Evolutionary conservation across 2,797 vertebrate species (phyloP), one percentile per base, ranked within the genome.

Genomic region (Enteromius mattozi): DNA sequence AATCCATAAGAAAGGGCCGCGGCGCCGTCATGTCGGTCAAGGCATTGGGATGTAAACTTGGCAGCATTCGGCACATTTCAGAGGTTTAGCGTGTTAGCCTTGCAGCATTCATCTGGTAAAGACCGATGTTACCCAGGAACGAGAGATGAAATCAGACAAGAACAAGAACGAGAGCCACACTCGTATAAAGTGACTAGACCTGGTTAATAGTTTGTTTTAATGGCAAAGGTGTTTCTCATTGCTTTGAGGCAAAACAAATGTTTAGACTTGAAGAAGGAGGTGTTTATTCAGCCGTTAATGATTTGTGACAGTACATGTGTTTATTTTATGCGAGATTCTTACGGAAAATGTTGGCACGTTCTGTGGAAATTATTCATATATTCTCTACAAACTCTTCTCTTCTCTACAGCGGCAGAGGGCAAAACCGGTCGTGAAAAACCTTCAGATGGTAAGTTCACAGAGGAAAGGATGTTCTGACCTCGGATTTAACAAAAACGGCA

Each of bases 351-450:
- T 47, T 66, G 45, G 59, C 59, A 37, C 5, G 2, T 40, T 69
- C 49, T 70, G 8, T 66, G 30, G n/a, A 61, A 66, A 27, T 56
- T 68, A 27, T 56, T 68, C 19, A 2, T 68, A 12, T n/a, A n/a
- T 56, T 56, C 54, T n/a, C 54, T 71, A 49, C 40, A 24, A 47
- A 65, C 27, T 74, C 24, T 35, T 89, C 56, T 92, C 27, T 81
- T 0, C 87, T 97, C 0, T 92, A 96, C 91, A 99, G 98, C 94
- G 97, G 93, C 97, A 96, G 86, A 98, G 96, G 96, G 98, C 98
- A 87, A 94, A 95, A 75, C 95, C 94, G 2, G 93, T 94, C 74
- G 89, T 95, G 84, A 95, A 95, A 37, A 84, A 90, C 96, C 94
- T 54, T 95, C 94, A 88, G 81, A 79, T 85, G 84, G 88, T 89